Percentiles rank a stretch among this genome's conserved stretches.
Conservation (phyloP, 2,888 invertebrate genomes). For the Drosophila nigricruria region DNA sequence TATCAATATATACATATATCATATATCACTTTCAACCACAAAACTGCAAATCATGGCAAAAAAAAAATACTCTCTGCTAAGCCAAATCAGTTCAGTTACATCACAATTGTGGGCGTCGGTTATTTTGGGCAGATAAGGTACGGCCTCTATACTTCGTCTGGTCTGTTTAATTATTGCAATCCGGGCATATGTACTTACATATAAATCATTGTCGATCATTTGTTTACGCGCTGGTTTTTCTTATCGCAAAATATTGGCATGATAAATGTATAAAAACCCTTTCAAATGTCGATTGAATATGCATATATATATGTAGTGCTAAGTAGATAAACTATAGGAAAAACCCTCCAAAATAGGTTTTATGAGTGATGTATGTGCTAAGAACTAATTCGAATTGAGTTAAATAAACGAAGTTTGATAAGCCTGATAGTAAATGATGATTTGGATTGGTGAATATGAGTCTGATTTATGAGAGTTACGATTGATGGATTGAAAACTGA, state of each 20-base stretch:
- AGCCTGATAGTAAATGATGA: conserved; percentile 10
- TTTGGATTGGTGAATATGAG: background rate
- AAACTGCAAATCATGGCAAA: background rate
- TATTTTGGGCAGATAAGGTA: conserved; percentile 3
- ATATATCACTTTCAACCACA: background rate
- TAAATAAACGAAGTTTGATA: conserved; percentile 12
- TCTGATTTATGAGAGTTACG: conserved; percentile 13
- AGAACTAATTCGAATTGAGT: conserved; percentile 4
- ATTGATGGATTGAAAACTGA: background rate
- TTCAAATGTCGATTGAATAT: conserved; percentile 32
- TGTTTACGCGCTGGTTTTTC: conserved; percentile 24
- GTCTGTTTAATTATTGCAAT: conserved; percentile 33
- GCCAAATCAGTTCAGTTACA: conserved; percentile 1
- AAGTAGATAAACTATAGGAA: conserved; percentile 50
- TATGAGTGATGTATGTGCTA: conserved; percentile 14
- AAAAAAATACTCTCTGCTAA: background rate
- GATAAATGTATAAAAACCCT: conserved; percentile 15
- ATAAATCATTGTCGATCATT: conserved; percentile 70
- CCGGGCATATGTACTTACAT: conserved; percentile 25
- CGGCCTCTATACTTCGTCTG: background rate
- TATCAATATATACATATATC: background rate
- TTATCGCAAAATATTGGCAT: conserved; percentile 26
- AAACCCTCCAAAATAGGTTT: conserved; percentile 27
- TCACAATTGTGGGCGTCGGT: background rate
- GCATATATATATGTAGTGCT: conserved; percentile 8